phyloP scores from a whole-genome alignment of 1,140 invertebrate species.

The Macrosteles quadrilineatus region DNA sequence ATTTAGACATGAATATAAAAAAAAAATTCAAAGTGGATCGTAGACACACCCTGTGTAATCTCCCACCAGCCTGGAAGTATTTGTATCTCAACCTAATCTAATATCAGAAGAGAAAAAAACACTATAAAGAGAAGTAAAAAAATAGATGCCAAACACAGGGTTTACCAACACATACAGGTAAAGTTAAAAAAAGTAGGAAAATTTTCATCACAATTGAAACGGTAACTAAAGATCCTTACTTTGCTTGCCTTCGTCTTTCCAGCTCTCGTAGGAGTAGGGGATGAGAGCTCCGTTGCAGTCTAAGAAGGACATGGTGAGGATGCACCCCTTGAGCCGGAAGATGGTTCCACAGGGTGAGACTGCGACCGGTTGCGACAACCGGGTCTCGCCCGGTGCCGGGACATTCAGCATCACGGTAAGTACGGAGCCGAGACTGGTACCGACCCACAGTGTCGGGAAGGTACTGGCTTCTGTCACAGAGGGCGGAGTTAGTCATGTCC shows the following conservation, averaged over 20 bases:
- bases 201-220: no score
- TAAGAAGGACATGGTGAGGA: conserved; percentile 92
- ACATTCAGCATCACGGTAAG: conserved; percentile 87
- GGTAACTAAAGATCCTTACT: no score
- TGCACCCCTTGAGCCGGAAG: conserved; percentile 92
- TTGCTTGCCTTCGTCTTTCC: conserved; percentile 76
- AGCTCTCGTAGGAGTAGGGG: conserved; percentile 80
- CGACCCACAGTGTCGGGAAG: conserved; percentile 91
- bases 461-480: conserved; percentile 66
- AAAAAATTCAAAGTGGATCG: no score
- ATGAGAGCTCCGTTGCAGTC: conserved; percentile 90
- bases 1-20: no score
- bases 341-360: conserved; percentile 90
- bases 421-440: conserved; percentile 93
- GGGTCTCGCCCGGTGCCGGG: conserved; percentile 72
- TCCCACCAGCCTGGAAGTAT: no score
- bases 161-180: no score
- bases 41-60: no score
- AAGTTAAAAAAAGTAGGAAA: no score
- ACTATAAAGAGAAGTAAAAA: no score
- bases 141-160: no score
- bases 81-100: no score
- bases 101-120: no score
- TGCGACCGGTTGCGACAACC: conserved; percentile 85
- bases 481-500: background rate